Conservation (phyloP, 2,113 vertebrate species). For the Paratilapia polleni region DNA sequence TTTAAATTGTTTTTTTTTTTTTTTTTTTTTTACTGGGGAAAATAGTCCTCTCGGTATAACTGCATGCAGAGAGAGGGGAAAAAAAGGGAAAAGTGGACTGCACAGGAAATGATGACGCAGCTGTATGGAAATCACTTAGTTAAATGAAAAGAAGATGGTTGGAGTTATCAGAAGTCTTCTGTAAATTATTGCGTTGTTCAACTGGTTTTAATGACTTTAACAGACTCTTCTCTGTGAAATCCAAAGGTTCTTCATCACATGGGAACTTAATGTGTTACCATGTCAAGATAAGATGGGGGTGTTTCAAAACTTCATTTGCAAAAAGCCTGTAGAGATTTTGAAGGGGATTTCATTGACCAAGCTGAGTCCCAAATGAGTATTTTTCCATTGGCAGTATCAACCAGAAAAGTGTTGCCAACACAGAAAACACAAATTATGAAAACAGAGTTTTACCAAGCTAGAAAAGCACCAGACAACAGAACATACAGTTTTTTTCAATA, state of each 20-base stretch:
- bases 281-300: neutral
- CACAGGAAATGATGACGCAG: constrained; percentile 80
- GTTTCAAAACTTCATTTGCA: neutral
- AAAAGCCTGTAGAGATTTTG: neutral
- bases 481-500: neutral
- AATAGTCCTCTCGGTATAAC: constrained; percentile 59
- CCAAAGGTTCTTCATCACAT: neutral
- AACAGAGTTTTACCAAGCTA: neutral
- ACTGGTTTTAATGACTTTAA: neutral
- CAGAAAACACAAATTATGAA: constrained; percentile 6
- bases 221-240: neutral
- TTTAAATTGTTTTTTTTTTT: no score
- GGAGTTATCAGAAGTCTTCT: constrained; percentile 11
- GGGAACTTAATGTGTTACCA: neutral
- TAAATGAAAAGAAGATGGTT: constrained; percentile 35
- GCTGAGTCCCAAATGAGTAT: constrained; percentile 1
- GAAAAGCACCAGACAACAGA: neutral
- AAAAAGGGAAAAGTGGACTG: constrained; percentile 57
- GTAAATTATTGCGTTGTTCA: neutral
- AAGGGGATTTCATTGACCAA: neutral
- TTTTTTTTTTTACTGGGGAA: constrained; percentile 36
- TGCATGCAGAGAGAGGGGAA: constrained; percentile 41
- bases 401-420: neutral
- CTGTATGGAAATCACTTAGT: constrained; percentile 61
- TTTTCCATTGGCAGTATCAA: neutral